A percentile compares a stretch with the other conserved stretches of the same genome.
Conservation (phyloP, 2,113 vertebrate species). For the Psammodynastes pulverulentus region DNA sequence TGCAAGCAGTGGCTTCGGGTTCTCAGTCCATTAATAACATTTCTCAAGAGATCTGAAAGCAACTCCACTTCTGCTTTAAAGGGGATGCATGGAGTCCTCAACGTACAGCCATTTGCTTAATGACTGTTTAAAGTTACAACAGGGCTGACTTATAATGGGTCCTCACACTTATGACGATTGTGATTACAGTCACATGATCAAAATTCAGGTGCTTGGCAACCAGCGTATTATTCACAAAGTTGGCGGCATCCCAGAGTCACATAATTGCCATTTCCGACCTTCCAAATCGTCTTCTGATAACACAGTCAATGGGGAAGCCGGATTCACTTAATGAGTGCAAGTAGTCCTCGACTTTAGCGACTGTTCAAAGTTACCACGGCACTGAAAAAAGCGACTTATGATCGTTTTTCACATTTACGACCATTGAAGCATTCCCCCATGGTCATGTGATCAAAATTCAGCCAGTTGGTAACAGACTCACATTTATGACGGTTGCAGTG, state of each 20-base stretch:
- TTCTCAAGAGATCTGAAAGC: not conserved
- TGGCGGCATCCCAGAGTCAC: not conserved
- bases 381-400: too few relatives aligned
- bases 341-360: too few relatives aligned
- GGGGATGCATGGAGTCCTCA: not conserved
- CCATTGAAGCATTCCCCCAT: too few relatives aligned
- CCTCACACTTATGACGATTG: not conserved
- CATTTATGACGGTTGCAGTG: too few relatives aligned
- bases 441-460: too few relatives aligned
- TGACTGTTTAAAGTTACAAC: not conserved
- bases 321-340: not conserved
- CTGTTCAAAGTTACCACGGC: too few relatives aligned
- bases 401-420: too few relatives aligned
- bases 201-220: not conserved
- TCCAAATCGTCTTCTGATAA: not conserved
- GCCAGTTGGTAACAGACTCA: too few relatives aligned
- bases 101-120: not conserved
- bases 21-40: not conserved
- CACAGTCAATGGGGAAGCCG: not conserved
- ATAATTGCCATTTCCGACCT: not conserved
- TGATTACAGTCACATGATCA: not conserved
- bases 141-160: not conserved
- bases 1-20: too few relatives aligned
- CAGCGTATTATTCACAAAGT: not conserved
- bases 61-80: not conserved